Evolutionary conservation across 2,113 vertebrate genomes (phyloP), one percentile per base, ranked within the genome.

Genomic region (Tachysurus vachellii): DNA sequence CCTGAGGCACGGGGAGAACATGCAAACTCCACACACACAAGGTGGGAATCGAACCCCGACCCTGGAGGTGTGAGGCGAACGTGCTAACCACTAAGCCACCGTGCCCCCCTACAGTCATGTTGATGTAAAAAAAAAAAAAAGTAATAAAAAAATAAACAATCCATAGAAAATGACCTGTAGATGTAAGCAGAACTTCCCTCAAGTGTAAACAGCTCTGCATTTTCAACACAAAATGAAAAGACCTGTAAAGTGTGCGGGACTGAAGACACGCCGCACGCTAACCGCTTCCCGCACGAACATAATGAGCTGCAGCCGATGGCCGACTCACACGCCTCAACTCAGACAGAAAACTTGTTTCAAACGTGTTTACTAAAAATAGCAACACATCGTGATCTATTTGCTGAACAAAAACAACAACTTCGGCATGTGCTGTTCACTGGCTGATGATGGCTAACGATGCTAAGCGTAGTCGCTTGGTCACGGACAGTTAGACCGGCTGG

Each of bases 271-370:
- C 62, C 10, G 26, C 61, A 26, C 11, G 47, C 56, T 75, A 53
- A 26, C 31, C 54, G 7, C 36, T 44, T 85, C 56, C 42, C 10
- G 13, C 54, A n/a, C 26, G 44, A 86, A 80, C 26, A 23, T 66
- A 80, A 85, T 64, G 73, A 85, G 59, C 59, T 79, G 75, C n/a
- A 79, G 44, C 59, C 36, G 59, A 79, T 66, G 47, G 71, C 57
- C 17, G 5, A 64, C 56, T 47, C 16, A 3, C 36, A 42, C 56
- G 47, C 26, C 75, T 31, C 36, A 26, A 13, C 42, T 50, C 47
- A 50, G 47, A 50, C 11, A 81, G 57, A 62, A 12, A 57, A 84
- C 82, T 36, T 23, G 71, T 56, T 44, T 42, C 13, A 42, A 84
- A 59, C 17, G 12, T 84, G 17, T 57, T 71, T 56, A 42, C 68